phyloP scores from a whole-genome alignment of 2,888 invertebrate species.

The Caenorhabditis macrosperma region DNA sequence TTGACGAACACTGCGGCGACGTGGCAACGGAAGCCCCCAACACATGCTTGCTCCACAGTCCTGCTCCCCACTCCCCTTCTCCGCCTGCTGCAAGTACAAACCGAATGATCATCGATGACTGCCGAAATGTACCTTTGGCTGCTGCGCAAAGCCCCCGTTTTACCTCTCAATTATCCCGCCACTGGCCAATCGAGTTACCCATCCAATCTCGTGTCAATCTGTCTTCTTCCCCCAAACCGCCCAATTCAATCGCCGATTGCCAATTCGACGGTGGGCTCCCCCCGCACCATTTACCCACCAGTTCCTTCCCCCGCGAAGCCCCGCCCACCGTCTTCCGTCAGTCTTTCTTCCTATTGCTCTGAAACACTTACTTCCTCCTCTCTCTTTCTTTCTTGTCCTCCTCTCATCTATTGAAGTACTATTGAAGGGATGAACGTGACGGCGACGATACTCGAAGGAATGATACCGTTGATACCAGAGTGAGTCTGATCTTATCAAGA shows the following conservation, averaged over 20 bases:
- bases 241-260: conserved; percentile 18
- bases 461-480: conserved; percentile 67
- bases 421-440: conserved; percentile 30
- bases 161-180: conserved; percentile 23
- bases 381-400: too few species aligned
- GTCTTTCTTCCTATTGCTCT: conserved; percentile 7
- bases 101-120: conserved; percentile 1
- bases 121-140: neutral
- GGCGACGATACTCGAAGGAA: conserved; percentile 59
- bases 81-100: too few species aligned
- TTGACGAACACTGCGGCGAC: conserved; percentile 45
- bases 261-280: conserved; percentile 5
- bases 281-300: neutral
- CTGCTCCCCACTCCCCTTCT: too few species aligned
- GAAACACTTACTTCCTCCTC: conserved; percentile 12
- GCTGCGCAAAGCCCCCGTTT: neutral
- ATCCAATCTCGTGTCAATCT: conserved; percentile 40
- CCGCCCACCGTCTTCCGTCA: conserved; percentile 8
- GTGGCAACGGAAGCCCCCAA: conserved; percentile 47
- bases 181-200: conserved; percentile 15
- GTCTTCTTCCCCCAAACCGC: conserved; percentile 9
- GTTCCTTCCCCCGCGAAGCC: too few species aligned
- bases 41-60: too few species aligned
- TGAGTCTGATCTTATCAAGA: conserved; percentile 35
- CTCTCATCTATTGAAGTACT: neutral